Evolutionary conservation across 2,888 invertebrate species (phyloP).

Genomic region (Mellilla xanthometata): DNA sequence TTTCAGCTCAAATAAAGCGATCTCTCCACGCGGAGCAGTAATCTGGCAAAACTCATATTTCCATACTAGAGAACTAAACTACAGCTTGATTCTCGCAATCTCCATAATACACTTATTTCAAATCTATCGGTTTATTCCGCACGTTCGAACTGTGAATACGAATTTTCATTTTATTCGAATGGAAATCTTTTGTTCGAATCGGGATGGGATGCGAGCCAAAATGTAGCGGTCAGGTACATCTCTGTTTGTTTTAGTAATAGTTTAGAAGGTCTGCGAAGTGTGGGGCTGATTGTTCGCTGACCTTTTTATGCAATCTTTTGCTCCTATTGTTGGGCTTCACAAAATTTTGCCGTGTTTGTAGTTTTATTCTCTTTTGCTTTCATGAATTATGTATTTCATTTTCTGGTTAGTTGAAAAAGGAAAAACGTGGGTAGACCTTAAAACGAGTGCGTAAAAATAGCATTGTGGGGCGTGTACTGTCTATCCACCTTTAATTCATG

Average conservation of each 20-base stretch:
- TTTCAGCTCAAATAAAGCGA: not conserved
- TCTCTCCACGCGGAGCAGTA: not conserved
- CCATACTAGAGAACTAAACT: constrained; percentile 7
- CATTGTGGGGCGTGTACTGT: too few relatives aligned
- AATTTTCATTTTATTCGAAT: constrained; percentile 39
- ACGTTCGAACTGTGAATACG: constrained; percentile 23
- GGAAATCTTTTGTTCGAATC: constrained; percentile 27
- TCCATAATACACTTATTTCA: constrained; percentile 23
- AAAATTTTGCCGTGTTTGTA: too few relatives aligned
- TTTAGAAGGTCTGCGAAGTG: not conserved
- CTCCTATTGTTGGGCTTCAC: too few relatives aligned
- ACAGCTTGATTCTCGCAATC: constrained; percentile 17
- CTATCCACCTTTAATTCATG: too few relatives aligned
- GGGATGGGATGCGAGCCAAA: constrained; percentile 23
- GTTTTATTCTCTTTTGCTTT: too few relatives aligned
- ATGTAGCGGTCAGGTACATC: constrained; percentile 17
- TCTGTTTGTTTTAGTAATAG: not conserved
- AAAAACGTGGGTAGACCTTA: too few relatives aligned
- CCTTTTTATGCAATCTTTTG: too few relatives aligned
- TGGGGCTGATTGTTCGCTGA: not conserved
- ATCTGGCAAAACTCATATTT: constrained; percentile 8
- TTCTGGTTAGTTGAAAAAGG: too few relatives aligned
- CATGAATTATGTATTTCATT: too few relatives aligned
- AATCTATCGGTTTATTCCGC: constrained; percentile 15
- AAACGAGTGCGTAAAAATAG: too few relatives aligned